Base-by-base conservation (phyloP, 35 echinoderm and acorn worm species). In the Holothuria glaberrima region DNA sequence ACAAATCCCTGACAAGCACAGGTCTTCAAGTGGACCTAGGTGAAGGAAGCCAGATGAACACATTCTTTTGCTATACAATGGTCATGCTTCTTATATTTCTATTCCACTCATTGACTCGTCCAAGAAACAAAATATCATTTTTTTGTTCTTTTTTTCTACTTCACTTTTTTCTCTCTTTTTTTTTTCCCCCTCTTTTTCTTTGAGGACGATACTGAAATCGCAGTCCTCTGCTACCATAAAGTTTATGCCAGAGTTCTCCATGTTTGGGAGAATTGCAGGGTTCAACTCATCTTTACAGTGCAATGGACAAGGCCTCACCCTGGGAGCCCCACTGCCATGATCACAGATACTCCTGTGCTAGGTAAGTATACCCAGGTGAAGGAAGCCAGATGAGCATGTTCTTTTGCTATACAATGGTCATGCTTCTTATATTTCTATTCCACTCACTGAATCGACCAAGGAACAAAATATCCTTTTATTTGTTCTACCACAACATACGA, bases 331-430 rank as follows among this genome's bases (percentile, higher is more conserved):
- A 34, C 2, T 25, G 21, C 74, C 85, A n/a, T 75, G 86, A 12
- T 58, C 70, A 3, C 22, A 20, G n/a, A n/a, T n/a, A n/a, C n/a
- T 77, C 5, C 28, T 21, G 17, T 56, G 4, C 33, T 56, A 31
- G 10, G 0, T 46, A 4, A n/a, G n/a, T n/a, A n/a, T n/a, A n/a
- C n/a, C n/a, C n/a, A n/a, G n/a, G n/a, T n/a, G 12, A 17, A 54
- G 75, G 68, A 25, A n/a, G 30, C 6, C 17, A 4, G 50, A 93
- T 19, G 71, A 82, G 29, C 21, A 87, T 48, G 22, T 59, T 22
- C 85, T 93, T 7, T 59, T 93, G 19, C 73, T 93, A 7, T 82
- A 88, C 28, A 72, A 93, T n/a, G 73, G 91, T 24, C 91, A 88
- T 60, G 59, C n/a, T 5, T 30, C 36, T 5, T 36, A 71, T 27